Conservation (phyloP, 2,797 vertebrate genomes). For the Poecilia picta region DNA sequence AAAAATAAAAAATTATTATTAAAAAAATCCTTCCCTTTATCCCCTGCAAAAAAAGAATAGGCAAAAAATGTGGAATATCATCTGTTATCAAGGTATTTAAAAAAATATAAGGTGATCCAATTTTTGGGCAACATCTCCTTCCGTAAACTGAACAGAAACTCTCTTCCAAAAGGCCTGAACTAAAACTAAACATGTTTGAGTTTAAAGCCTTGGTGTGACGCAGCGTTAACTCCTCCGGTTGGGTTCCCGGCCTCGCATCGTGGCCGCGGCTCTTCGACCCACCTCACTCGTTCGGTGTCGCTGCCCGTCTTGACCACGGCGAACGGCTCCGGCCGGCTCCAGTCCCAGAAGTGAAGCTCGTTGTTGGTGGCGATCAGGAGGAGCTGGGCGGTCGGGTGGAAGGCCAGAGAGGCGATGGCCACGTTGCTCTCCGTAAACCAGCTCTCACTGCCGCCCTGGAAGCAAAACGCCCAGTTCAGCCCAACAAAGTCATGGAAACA, state of each 20-base stretch:
- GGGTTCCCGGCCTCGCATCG: neutral
- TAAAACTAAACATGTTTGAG: neutral
- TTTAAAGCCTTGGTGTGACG: neutral
- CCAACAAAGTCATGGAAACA: neutral
- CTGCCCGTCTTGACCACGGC: conserved; percentile 97
- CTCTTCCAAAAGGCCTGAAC: neutral
- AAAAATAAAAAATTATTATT: no score
- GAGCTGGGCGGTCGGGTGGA: conserved; percentile 98
- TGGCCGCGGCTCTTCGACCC: conserved; percentile 5
- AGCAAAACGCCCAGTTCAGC: neutral
- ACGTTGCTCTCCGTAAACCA: conserved; percentile 99
- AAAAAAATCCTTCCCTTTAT: no score
- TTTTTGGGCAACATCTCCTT: no score
- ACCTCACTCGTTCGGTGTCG: conserved; percentile 97
- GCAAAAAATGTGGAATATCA: no score
- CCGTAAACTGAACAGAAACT: neutral
- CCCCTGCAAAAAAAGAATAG: no score
- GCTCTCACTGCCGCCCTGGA: conserved; percentile 96
- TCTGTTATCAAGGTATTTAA: no score
- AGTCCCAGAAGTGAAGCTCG: conserved; percentile 99
- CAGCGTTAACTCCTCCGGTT: neutral
- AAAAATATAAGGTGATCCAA: no score
- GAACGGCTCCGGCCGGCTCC: conserved; percentile 97
- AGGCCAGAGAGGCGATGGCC: conserved; percentile 96
- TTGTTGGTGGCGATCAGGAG: conserved; percentile 97